Evolutionary conservation across 2,888 invertebrate genomes (phyloP).

Genomic region (Lathronympha strigana): DNA sequence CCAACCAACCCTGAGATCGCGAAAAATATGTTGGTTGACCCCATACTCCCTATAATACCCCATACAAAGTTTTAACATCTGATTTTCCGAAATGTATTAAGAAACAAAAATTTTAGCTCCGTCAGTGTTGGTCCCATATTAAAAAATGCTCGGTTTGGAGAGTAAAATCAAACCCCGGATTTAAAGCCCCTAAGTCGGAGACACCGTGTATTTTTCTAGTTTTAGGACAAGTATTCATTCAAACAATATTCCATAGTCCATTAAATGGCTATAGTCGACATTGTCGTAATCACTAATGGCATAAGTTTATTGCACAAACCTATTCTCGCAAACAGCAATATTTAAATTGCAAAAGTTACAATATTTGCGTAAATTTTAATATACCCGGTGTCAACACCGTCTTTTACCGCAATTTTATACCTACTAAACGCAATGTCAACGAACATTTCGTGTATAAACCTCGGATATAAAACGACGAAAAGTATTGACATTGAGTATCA

Average conservation of each 20-base stretch:
- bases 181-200: no score
- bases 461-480: background rate
- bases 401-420: slow-evolving; percentile 14
- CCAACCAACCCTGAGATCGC: no score
- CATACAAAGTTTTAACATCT: no score
- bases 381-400: slow-evolving; percentile 60
- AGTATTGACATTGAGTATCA: slow-evolving; percentile 18
- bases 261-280: background rate
- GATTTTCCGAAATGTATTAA: no score
- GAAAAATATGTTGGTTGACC: no score
- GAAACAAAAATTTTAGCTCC: no score
- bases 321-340: slow-evolving; percentile 33
- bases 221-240: background rate
- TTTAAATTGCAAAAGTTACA: slow-evolving; percentile 58
- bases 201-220: no score
- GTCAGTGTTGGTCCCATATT: no score
- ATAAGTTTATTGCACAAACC: slow-evolving; percentile 9
- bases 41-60: no score
- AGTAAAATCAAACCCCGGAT: no score
- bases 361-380: slow-evolving; percentile 72
- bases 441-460: background rate
- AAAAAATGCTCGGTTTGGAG: no score
- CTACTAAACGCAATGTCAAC: background rate
- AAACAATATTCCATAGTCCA: no score
- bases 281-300: background rate